Base-by-base conservation (phyloP, 2,797 vertebrate genomes). In the Xenentodon cancila region DNA sequence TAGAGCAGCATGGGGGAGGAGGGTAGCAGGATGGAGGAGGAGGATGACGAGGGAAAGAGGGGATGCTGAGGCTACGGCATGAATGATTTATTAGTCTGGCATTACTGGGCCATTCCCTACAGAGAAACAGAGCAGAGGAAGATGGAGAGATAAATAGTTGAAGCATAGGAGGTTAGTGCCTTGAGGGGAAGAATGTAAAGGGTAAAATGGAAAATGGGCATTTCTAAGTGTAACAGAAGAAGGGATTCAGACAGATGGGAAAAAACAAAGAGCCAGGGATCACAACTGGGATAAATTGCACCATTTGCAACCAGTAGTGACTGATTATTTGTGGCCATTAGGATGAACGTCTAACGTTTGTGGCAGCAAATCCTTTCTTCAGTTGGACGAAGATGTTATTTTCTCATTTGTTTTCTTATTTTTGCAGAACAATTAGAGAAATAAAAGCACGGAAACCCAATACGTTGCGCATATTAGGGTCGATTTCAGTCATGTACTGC, bases 1-100 rank as follows among this genome's bases (percentile, higher is more conserved):
- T 85, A 82, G 71, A 78, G 71, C 58, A 58, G 58, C 18, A 42
- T 76, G 78, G 74, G 75, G 88, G 73, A 78, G 59, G 72, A 81
- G 56, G 75, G 82, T 72, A 78, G 73, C 63, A 68, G 84, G 72
- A 80, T 73, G 71, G 74, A 63, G 53, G 67, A 53, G 53, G 61
- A 68, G 57, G 30, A 30, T 40, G 37, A 40, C 37, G 37, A 40
- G 48, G 57, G 63, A 16, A 46, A 40, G 70, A 22, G 51, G 54
- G 59, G 64, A 43, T 44, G 58, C 17, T 61, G 63, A 40, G 71
- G 73, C 76, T 84, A 77, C 51, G 74, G 68, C 83, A 90, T 93
- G 85, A 92, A 92, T 92, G 91, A 93, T 94, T 93, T 92, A 93
- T 92, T 89, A 90, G 88, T 87, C 87, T 92, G 88, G 89, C 85